Percentiles rank a stretch among this genome's conserved stretches.
Evolutionary conservation across 1,140 invertebrate species (phyloP).

Genomic region (Papilio xuthus): DNA sequence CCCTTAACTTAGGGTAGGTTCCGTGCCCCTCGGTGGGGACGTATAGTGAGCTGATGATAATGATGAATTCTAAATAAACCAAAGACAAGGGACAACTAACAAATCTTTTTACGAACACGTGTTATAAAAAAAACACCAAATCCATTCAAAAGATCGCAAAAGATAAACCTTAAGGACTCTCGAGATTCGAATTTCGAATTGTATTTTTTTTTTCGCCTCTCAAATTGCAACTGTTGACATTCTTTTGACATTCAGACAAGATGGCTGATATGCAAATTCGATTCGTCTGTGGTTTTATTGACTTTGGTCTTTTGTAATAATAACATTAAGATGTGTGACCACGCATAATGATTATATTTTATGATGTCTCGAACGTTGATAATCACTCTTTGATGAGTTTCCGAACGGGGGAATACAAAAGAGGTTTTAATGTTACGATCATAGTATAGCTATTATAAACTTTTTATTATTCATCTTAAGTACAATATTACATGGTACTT

Average conservation of each 20-base stretch:
- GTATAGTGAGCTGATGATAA: too few relatives aligned
- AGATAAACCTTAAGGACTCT: constrained; percentile 39
- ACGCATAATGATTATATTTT: constrained; percentile 50
- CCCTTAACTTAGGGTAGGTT: too few relatives aligned
- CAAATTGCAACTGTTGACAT: constrained; percentile 47
- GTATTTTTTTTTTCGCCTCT: constrained; percentile 43
- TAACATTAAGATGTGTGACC: constrained; percentile 44
- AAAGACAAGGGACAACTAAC: background rate
- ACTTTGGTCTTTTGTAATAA: constrained; percentile 51
- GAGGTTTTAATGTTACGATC: constrained; percentile 21
- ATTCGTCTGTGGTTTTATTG: constrained; percentile 51
- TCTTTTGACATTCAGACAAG: constrained; percentile 47
- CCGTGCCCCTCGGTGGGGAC: too few relatives aligned
- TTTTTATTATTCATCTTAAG: background rate
- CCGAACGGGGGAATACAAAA: background rate
- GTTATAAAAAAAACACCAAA: constrained; percentile 30
- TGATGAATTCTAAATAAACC: too few relatives aligned
- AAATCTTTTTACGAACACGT: background rate
- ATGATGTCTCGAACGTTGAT: constrained; percentile 23
- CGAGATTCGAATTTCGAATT: constrained; percentile 52
- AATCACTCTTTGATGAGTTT: constrained; percentile 30
- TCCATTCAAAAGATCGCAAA: constrained; percentile 35
- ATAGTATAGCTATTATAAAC: background rate
- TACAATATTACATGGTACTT: background rate
- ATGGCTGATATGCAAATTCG: constrained; percentile 65